A percentile compares a stretch with the other conserved stretches of the same genome.
Conservation (phyloP, 2,888 invertebrate genomes). For the Caenorhabditis sp. region DNA sequence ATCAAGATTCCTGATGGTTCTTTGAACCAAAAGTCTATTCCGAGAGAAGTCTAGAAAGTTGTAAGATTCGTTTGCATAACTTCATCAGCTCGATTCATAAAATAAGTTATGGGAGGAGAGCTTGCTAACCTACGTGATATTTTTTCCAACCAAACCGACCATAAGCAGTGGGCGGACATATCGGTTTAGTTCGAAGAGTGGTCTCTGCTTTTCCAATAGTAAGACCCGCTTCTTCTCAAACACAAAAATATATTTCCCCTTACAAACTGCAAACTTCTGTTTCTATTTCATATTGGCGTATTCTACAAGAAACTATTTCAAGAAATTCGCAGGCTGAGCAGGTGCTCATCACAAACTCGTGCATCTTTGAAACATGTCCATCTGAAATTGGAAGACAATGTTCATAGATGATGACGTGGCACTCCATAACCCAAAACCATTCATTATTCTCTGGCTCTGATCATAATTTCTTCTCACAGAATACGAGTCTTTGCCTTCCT, state of each 20-base stretch:
- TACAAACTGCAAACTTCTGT: too few species aligned
- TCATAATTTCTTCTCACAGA: conserved; percentile 21
- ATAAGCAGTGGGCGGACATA: neutral
- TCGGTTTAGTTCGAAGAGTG: neutral
- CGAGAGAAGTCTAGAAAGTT: too few species aligned
- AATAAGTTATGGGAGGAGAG: neutral
- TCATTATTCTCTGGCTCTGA: conserved; percentile 15
- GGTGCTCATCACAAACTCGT: neutral
- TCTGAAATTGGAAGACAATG: neutral
- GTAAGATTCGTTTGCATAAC: too few species aligned
- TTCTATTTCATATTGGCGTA: too few species aligned
- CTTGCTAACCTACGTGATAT: neutral
- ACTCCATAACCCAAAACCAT: neutral
- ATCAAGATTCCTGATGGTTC: neutral
- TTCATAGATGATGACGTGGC: conserved; percentile 24
- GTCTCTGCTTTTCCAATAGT: too few species aligned
- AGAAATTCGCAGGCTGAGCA: neutral
- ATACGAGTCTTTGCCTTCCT: neutral
- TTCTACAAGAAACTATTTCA: too few species aligned
- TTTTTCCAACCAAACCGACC: neutral
- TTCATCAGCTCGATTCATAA: too few species aligned
- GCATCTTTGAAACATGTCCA: neutral
- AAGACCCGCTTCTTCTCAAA: too few species aligned
- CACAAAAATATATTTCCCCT: too few species aligned
- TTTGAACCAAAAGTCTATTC: neutral